A percentile compares a stretch with the other conserved stretches of the same genome.
Conservation (phyloP, 2,113 vertebrate species). For the Mohoua ochrocephala region DNA sequence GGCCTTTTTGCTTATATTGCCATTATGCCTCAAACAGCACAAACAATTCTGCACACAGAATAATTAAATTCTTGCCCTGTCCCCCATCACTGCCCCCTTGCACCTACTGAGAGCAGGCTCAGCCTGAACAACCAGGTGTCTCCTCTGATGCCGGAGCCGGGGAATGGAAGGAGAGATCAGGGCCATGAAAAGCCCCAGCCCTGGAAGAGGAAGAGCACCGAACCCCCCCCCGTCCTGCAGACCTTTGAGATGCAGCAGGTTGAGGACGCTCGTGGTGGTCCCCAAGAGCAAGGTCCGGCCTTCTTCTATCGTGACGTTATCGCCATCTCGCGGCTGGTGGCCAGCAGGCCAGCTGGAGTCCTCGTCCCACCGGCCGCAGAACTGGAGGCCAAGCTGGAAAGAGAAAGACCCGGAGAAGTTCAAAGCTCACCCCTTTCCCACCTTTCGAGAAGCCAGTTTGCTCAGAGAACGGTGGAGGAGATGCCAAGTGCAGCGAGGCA, state of each 20-base stretch:
- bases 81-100: neutral
- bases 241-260: slow-evolving; percentile 74
- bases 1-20: neutral
- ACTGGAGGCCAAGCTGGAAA: neutral
- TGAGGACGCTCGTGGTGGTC: slow-evolving; percentile 49
- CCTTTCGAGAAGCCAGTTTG: neutral
- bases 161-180: neutral
- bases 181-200: neutral
- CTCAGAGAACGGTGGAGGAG: fast-evolving
- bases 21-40: neutral
- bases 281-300: slow-evolving; percentile 59
- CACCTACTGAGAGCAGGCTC: neutral
- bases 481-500: neutral
- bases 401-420: neutral
- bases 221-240: neutral
- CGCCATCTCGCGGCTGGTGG: slow-evolving; percentile 78
- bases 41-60: neutral
- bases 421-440: neutral
- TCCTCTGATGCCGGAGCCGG: neutral
- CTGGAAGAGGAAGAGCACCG: neutral
- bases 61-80: neutral
- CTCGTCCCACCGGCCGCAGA: slow-evolving; percentile 65
- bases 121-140: neutral
- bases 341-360: slow-evolving; percentile 66
- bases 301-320: slow-evolving; percentile 75